Evolutionary conservation across 2,888 invertebrate genomes (phyloP).

Genomic region (Ophion obscuratus): DNA sequence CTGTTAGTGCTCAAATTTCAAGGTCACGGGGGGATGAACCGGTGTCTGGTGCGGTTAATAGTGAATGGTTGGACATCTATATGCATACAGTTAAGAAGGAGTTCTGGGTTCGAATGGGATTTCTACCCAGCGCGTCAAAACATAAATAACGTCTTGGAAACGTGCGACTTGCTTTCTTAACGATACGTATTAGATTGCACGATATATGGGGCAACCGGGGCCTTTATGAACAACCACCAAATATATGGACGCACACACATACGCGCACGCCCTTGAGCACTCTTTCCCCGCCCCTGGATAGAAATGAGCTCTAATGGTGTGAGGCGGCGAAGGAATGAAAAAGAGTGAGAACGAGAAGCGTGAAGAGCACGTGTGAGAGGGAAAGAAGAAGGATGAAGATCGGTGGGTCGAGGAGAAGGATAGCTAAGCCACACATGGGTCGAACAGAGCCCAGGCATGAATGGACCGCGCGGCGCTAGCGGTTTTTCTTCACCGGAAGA

Average conservation of each 20-base stretch:
- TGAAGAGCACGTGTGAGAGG: conserved; percentile 10
- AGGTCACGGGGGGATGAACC: conserved; percentile 61
- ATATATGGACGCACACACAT: background rate
- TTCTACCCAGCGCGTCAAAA: conserved; percentile 67
- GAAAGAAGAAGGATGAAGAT: conserved; percentile 5
- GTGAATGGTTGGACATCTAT: conserved; percentile 10
- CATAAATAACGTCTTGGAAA: conserved; percentile 71
- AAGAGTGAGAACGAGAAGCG: conserved; percentile 23
- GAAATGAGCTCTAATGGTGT: conserved; percentile 44
- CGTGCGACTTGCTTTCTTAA: conserved; percentile 70
- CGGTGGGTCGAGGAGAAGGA: conserved; percentile 26
- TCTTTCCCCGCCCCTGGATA: conserved; percentile 65
- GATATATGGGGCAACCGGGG: conserved; percentile 70
- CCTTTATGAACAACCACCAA: conserved; percentile 2
- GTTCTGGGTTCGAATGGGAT: conserved; percentile 42
- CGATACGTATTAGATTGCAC: conserved; percentile 72
- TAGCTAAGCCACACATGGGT: conserved; percentile 46
- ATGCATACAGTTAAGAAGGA: conserved; percentile 29
- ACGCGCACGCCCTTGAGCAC: background rate
- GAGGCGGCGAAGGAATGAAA: conserved; percentile 14
- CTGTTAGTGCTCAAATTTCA: conserved; percentile 54
- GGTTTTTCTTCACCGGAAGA: conserved; percentile 73
- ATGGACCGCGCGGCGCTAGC: conserved; percentile 77
- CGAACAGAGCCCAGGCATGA: conserved; percentile 69
- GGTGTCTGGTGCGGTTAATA: conserved; percentile 51